These are phyloP conservation scores for Galerucella pusilla DNA, from an alignment of 2,888 invertebrate species.

Conservation along the genomic window DNA sequence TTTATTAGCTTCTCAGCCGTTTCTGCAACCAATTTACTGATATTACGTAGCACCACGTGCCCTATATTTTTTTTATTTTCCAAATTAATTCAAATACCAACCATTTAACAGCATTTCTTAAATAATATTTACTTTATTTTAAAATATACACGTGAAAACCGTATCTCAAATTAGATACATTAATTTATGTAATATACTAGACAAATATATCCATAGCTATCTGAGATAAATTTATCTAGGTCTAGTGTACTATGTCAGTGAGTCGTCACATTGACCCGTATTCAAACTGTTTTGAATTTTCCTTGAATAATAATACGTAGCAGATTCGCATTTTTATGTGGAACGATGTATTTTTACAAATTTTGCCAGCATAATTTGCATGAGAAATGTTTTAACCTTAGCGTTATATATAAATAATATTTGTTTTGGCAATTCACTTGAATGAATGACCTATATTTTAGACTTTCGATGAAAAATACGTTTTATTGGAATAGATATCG, in stretches of 20 bases:
- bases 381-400: constrained; percentile 18
- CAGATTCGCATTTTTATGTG: constrained; percentile 15
- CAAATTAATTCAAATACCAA: too few species aligned
- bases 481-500: neutral
- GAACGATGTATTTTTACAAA: constrained; percentile 19
- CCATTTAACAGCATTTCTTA: too few species aligned
- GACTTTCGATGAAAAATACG: neutral
- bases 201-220: constrained; percentile 8
- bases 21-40: too few species aligned
- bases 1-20: too few species aligned
- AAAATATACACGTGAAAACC: too few species aligned
- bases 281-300: constrained; percentile 52
- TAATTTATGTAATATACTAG: neutral
- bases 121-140: too few species aligned
- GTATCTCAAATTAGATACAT: too few species aligned
- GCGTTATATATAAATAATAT: constrained; percentile 12
- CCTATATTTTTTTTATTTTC: too few species aligned
- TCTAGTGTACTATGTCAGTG: constrained; percentile 59
- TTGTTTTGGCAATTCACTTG: constrained; percentile 19
- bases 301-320: constrained; percentile 43
- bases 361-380: constrained; percentile 22
- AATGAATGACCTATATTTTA: constrained; percentile 26
- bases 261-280: constrained; percentile 58
- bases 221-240: constrained; percentile 48
- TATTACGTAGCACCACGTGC: too few species aligned